Conservation (phyloP, 2,797 vertebrate species). For the Labeo calbasu region DNA sequence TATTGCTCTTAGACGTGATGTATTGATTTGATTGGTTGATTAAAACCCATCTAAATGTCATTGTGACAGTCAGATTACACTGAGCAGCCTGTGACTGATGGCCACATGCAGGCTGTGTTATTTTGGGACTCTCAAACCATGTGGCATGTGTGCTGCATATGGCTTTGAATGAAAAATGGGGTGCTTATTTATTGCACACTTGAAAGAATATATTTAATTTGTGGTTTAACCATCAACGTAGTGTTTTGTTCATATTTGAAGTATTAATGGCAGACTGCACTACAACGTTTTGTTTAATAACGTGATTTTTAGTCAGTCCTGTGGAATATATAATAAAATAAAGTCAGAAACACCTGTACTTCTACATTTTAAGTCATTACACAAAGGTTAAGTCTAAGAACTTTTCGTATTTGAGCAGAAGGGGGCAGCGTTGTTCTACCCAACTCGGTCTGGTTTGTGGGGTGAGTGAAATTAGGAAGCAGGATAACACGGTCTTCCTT, state of each 20-base stretch:
- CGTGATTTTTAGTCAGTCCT: neutral
- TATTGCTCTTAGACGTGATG: constrained; percentile 31
- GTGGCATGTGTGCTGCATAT: neutral
- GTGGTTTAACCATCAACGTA: neutral
- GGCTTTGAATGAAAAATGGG: neutral
- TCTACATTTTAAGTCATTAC: neutral
- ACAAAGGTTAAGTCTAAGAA: neutral
- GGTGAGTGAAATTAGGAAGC: neutral
- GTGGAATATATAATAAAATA: neutral
- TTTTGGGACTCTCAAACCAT: neutral
- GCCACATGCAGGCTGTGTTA: neutral
- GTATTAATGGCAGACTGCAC: neutral
- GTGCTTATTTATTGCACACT: neutral
- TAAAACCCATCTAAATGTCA: constrained; percentile 31
- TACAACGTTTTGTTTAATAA: neutral
- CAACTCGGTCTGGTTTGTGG: neutral
- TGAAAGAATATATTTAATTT: neutral
- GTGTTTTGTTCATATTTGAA: neutral
- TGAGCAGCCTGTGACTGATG: constrained; percentile 7
- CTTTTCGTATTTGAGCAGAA: constrained; percentile 70
- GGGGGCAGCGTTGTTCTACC: constrained; percentile 82
- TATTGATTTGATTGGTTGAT: constrained; percentile 40
- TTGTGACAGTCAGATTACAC: constrained; percentile 14
- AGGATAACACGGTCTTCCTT: neutral
- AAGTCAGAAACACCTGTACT: neutral